phyloP scores from a whole-genome alignment of 37 sponge, comb jelly and placozoan species.

The Geodia barretti region DNA sequence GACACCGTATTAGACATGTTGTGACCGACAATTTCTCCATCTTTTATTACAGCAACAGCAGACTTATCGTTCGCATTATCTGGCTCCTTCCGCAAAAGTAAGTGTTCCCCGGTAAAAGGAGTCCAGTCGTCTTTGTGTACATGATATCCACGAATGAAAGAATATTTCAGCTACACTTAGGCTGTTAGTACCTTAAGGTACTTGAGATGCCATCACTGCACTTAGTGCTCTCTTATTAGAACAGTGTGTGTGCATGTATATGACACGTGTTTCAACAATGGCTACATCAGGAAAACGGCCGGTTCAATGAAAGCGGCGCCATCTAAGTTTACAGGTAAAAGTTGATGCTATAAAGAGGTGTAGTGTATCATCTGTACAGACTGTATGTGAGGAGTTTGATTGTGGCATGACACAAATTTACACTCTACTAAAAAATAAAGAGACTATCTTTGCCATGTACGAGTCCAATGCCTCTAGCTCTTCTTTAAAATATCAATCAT shows the following conservation, averaged over 20 bases:
- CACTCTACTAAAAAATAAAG: conserved; percentile 47
- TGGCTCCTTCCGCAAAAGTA: conserved; percentile 29
- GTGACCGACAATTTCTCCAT: conserved; percentile 31
- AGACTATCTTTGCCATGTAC: conserved; percentile 21
- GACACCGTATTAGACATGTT: conserved; percentile 25
- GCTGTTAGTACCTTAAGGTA: neutral
- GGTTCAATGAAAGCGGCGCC: neutral
- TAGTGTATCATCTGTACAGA: no score
- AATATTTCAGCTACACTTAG: conserved; percentile 3
- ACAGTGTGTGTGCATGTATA: conserved; percentile 6
- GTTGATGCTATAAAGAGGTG: no score
- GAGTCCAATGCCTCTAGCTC: conserved; percentile 16
- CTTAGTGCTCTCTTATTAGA: neutral
- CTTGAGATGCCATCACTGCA: conserved; percentile 1
- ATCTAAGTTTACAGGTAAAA: neutral
- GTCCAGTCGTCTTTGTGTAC: conserved; percentile 39
- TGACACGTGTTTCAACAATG: no score
- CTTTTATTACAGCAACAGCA: conserved; percentile 36
- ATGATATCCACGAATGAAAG: conserved; percentile 38
- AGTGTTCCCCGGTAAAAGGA: conserved; percentile 13
- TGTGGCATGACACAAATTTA: conserved; percentile 51
- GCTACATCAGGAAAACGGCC: no score
- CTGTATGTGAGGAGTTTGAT: conserved; percentile 24
- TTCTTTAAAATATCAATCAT: no score
- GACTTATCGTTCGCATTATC: conserved; percentile 11